A percentile compares a stretch with the other conserved stretches of the same genome.
Conservation (phyloP, 2,113 vertebrate species). For the Anas platyrhynchos region DNA sequence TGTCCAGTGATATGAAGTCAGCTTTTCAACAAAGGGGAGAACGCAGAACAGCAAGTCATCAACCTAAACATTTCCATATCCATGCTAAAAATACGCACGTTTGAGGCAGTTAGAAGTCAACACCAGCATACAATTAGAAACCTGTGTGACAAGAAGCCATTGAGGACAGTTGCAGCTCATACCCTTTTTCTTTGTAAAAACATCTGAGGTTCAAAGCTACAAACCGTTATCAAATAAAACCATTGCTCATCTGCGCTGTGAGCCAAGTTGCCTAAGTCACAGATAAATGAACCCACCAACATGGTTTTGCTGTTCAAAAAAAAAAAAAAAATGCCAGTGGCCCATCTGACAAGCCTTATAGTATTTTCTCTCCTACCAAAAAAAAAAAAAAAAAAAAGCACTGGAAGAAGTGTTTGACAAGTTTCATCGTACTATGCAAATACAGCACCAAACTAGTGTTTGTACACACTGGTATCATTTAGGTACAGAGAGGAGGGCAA, state of each 20-base stretch:
- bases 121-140: background rate
- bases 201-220: background rate
- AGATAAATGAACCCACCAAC: background rate
- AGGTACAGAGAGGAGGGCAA: background rate
- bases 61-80: background rate
- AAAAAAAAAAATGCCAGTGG: background rate
- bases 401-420: background rate
- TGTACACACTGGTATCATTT: background rate
- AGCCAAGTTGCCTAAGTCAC: background rate
- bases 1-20: background rate
- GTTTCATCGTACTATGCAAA: background rate
- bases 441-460: background rate
- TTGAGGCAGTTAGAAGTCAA: background rate
- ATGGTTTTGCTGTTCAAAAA: background rate
- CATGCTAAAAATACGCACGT: rapidly evolving
- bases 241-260: background rate
- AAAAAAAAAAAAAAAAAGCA: background rate
- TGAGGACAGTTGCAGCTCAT: background rate
- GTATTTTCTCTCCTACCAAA: background rate
- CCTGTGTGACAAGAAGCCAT: too few species aligned
- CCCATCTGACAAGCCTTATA: background rate
- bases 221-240: background rate
- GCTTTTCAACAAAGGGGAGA: background rate
- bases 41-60: background rate
- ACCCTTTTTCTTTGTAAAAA: background rate